Percentiles rank a stretch among this genome's conserved stretches.
phyloP scores from a whole-genome alignment of 1,140 invertebrate genomes.

The Neelides sp. region DNA sequence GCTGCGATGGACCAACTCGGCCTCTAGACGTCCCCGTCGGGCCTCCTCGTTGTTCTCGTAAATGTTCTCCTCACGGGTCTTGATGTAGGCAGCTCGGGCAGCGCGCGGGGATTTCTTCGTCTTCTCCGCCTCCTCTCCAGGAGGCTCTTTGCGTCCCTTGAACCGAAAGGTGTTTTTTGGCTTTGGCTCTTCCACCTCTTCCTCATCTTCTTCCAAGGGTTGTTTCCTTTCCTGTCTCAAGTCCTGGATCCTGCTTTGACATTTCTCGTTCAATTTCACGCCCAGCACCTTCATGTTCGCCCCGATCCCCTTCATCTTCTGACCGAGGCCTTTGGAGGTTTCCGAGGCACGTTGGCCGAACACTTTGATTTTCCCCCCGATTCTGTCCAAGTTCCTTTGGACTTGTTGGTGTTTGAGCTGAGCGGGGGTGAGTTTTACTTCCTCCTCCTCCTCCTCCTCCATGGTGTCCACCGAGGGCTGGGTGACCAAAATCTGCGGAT shows the following conservation, averaged over 20 bases:
- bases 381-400: slow-evolving; percentile 9
- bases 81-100: background rate
- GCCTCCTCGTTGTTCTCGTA: slow-evolving; percentile 1
- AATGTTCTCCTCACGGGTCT: background rate
- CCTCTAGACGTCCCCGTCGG: background rate
- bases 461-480: slow-evolving; percentile 19
- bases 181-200: slow-evolving; percentile 35
- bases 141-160: slow-evolving; percentile 30
- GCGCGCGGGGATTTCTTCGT: background rate
- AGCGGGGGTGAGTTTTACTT: background rate
- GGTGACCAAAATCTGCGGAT: slow-evolving; percentile 23
- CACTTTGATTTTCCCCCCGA: slow-evolving; percentile 19
- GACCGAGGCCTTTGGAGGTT: slow-evolving; percentile 15
- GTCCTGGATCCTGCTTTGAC: slow-evolving; percentile 17
- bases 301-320: slow-evolving; percentile 18
- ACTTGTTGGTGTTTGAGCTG: slow-evolving; percentile 1
- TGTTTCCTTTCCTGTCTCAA: slow-evolving; percentile 33
- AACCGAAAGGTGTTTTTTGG: slow-evolving; percentile 34
- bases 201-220: slow-evolving; percentile 34
- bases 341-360: slow-evolving; percentile 16
- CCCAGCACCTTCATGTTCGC: slow-evolving; percentile 22
- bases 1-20: slow-evolving; percentile 9
- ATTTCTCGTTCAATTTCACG: slow-evolving; percentile 16
- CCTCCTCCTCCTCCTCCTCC: background rate
- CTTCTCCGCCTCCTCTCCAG: background rate